Evolutionary conservation across 2,113 vertebrate species (phyloP).

Genomic region (Atrichornis clamosus): DNA sequence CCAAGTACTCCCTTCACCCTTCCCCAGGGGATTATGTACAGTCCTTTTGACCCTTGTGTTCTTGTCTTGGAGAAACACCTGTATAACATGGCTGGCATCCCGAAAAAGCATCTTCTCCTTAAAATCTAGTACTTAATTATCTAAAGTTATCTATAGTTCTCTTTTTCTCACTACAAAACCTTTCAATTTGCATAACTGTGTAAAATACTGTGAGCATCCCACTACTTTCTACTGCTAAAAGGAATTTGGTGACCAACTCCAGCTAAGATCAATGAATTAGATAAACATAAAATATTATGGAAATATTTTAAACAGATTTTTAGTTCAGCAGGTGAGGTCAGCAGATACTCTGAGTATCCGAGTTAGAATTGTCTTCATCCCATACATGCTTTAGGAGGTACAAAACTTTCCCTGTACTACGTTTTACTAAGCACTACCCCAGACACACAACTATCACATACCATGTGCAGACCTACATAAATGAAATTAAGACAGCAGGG

Average conservation of each 20-base stretch:
- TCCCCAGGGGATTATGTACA: not conserved
- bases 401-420: fast-evolving
- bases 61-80: not conserved
- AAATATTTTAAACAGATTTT: not conserved
- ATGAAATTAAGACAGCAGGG: not conserved
- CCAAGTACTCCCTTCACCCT: not conserved
- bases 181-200: not conserved
- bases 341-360: not conserved
- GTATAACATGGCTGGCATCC: not conserved
- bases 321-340: not conserved
- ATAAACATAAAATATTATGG: not conserved
- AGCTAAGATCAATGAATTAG: not conserved
- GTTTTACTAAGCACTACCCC: not conserved
- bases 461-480: not conserved
- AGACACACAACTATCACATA: not conserved
- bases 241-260: not conserved
- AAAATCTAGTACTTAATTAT: not conserved
- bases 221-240: not conserved
- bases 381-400: not conserved
- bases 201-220: not conserved
- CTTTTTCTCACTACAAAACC: not conserved
- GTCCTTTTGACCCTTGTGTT: not conserved
- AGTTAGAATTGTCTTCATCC: not conserved
- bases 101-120: not conserved
- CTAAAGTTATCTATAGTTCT: not conserved